A percentile compares a stretch with the other conserved stretches of the same genome.
These are phyloP conservation scores for Drosophila atroscutellata DNA, from an alignment of 2,888 invertebrate genomes.

Conservation along the genomic window DNA sequence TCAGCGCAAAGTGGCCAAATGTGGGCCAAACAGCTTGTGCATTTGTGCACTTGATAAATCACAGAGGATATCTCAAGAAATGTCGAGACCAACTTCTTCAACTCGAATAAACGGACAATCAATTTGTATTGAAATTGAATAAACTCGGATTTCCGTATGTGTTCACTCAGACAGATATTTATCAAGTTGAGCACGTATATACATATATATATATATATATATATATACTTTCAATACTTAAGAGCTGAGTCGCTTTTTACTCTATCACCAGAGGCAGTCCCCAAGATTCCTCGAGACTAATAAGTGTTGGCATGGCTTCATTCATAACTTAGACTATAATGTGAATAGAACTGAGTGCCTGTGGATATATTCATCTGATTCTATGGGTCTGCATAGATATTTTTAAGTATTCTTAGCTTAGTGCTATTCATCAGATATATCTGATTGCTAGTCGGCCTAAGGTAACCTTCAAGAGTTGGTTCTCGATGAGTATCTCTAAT, in stretches of 20 bases:
- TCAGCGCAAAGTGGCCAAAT: constrained; percentile 17
- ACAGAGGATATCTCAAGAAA: constrained; percentile 3
- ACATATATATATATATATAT: neutral
- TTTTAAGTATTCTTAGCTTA: neutral
- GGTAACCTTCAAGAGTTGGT: neutral
- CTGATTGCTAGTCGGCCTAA: neutral
- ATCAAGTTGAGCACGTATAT: neutral
- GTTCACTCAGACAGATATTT: neutral
- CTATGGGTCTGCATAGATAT: neutral
- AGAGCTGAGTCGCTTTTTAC: neutral
- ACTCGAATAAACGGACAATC: neutral
- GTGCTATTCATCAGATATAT: neutral
- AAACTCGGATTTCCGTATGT: constrained; percentile 6
- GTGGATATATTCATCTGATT: neutral
- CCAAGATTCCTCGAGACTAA: too few species aligned
- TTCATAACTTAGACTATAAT: neutral
- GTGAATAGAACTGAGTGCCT: neutral
- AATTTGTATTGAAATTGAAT: constrained; percentile 10
- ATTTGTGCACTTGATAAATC: constrained; percentile 17
- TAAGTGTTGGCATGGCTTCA: neutral
- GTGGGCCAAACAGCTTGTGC: constrained; percentile 19
- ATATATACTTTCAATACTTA: neutral
- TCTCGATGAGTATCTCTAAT: neutral
- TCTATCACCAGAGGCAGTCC: neutral
- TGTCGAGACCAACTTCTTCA: constrained; percentile 5